Evolutionary conservation across 2,113 vertebrate species (phyloP), one percentile per base, ranked within the genome.

Genomic region (Daphoenositta chrysoptera): DNA sequence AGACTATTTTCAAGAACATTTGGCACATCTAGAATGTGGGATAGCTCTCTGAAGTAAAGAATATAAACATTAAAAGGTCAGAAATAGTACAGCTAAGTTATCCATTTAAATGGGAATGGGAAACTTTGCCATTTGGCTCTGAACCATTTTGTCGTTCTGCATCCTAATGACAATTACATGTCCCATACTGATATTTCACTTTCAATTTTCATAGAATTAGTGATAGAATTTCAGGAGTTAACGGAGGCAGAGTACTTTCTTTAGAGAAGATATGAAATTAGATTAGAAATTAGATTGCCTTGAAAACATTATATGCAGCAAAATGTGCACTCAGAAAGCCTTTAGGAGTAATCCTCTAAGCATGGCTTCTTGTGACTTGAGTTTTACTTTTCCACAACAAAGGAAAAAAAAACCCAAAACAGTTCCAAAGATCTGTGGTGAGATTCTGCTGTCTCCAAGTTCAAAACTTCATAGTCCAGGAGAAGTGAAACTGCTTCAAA

Each of bases 161-260:
- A 79, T 79, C 83, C 87, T 92, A 97, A 95, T 81, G 88, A 72
- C 83, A 95, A 89, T 94, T 96, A 64, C 60, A 22, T 24, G 60
- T 94, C 93, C 95, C 94, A 89, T n/a, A 84, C 40, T 31, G 71
- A 86, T 87, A 90, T 89, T 96, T 93, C 87, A 68, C 39, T 94
- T 95, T 87, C 89, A 94, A 91, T 95, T 96, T 96, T 83, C 87
- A 89, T 33, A 94, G 92, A 95, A 95, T 92, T 95, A 95, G 54
- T 60, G 80, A 69, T 93, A 96, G 94, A 39, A 92, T 96, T 96
- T 92, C 96, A 97, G 83, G 92, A 94, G 78, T 96, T 96, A 96
- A 97, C 63, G 10, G 92, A 92, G 50, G 92, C 76, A 94, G 47
- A 94, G 86, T 57, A 76, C 81, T 96, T 95, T 92, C 94, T 95